Conservation (phyloP, 2,797 vertebrate genomes). For the Emys orbicularis region DNA sequence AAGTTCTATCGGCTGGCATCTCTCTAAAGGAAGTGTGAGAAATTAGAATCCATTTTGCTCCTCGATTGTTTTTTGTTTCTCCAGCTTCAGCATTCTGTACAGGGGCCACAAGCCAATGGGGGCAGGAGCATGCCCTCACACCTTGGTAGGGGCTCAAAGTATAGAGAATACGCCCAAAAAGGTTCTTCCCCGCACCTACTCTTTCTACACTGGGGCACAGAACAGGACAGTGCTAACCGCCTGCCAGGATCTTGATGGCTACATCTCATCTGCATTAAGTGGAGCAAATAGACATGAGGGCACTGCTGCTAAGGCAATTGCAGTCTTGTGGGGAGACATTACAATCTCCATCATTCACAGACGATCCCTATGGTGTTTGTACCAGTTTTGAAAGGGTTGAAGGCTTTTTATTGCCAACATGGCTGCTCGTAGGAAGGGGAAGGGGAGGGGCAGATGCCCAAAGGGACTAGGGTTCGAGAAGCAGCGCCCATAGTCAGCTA, state of each 20-base stretch:
- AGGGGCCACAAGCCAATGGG: background rate
- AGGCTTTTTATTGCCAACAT: background rate
- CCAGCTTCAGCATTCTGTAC: background rate
- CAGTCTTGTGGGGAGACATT: background rate
- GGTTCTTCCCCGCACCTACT: background rate
- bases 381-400: background rate
- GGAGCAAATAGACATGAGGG: accelerated
- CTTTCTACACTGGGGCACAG: background rate
- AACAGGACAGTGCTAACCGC: background rate
- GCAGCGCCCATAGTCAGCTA: background rate
- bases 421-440: background rate
- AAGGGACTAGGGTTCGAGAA: accelerated
- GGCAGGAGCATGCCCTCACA: background rate
- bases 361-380: accelerated
- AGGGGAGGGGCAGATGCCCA: background rate
- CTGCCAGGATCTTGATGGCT: background rate
- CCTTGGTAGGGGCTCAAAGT: background rate
- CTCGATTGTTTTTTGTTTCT: background rate
- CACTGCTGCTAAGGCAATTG: background rate
- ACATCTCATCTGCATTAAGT: background rate
- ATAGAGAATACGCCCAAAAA: background rate
- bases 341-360: background rate
- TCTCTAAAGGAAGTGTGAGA: background rate
- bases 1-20: background rate
- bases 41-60: background rate